These are phyloP conservation scores for Brachionus calyciflorus DNA, from an alignment of 1,140 invertebrate genomes.

Conservation along the genomic window DNA sequence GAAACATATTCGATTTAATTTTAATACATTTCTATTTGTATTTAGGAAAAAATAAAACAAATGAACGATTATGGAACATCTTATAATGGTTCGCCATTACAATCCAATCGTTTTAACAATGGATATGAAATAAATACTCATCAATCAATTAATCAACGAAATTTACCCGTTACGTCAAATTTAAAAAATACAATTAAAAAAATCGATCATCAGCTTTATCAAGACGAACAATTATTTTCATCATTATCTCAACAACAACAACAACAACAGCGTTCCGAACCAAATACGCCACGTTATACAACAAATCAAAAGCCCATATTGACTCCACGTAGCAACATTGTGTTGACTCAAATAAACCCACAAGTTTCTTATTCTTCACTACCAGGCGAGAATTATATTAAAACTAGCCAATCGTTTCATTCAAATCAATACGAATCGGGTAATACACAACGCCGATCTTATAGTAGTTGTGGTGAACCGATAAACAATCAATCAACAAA, in stretches of 20 bases:
- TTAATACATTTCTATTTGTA: background rate
- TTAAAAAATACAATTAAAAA: slow-evolving; percentile 16
- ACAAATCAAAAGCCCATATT: background rate
- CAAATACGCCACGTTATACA: background rate
- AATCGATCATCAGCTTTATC: background rate
- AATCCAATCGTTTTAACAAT: background rate
- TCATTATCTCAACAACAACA: background rate
- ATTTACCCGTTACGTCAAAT: background rate
- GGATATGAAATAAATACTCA: background rate
- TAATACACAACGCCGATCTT: background rate
- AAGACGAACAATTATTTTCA: background rate
- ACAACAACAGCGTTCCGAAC: background rate
- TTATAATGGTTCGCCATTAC: background rate
- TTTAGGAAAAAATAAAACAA: slow-evolving; percentile 33
- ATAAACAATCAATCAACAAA: background rate
- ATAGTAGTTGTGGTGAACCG: slow-evolving; percentile 45
- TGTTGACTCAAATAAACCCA: background rate
- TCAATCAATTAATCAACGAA: no score
- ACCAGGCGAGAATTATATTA: background rate
- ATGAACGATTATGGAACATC: background rate
- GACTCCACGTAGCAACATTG: background rate
- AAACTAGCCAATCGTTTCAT: slow-evolving; percentile 13
- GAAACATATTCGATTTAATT: background rate
- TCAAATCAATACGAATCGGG: background rate
- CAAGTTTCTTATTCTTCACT: background rate